A percentile compares a stretch with the other conserved stretches of the same genome.
Conservation (phyloP, 2,797 vertebrate genomes). For the Allobates femoralis region DNA sequence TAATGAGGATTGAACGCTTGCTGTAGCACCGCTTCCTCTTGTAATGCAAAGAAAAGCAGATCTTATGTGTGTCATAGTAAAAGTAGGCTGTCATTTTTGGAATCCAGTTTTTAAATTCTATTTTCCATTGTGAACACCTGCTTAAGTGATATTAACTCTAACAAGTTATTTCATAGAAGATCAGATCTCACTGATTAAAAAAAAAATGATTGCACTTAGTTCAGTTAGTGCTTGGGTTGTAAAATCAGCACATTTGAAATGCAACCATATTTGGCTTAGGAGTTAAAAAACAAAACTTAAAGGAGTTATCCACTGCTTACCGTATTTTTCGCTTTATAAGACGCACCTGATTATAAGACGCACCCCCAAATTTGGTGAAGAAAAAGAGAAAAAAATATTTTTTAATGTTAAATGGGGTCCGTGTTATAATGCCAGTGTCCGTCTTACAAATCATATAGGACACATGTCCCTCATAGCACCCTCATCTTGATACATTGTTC, state of each 20-base stretch:
- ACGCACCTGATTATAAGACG: too few relatives aligned
- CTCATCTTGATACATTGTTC: too few relatives aligned
- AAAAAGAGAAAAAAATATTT: too few relatives aligned
- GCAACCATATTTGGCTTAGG: neutral
- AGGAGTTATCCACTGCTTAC: too few relatives aligned
- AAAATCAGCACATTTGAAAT: neutral
- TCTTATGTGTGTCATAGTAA: neutral
- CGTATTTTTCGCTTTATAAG: too few relatives aligned
- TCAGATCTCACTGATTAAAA: neutral
- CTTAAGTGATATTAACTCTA: neutral
- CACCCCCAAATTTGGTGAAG: too few relatives aligned
- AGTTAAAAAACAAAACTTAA: neutral
- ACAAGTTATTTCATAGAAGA: neutral
- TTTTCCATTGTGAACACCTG: constrained; percentile 17
- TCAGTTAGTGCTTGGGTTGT: neutral
- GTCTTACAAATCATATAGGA: too few relatives aligned
- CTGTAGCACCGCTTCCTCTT: neutral
- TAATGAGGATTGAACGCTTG: constrained; percentile 29
- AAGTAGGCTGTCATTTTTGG: neutral
- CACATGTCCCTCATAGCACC: too few relatives aligned
- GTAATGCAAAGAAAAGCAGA: constrained; percentile 11
- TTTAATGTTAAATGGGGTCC: too few relatives aligned
- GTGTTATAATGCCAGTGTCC: too few relatives aligned
- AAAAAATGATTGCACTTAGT: neutral
- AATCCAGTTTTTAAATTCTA: neutral